phyloP scores from a whole-genome alignment of 2,888 invertebrate species.

The Euproctis similis region DNA sequence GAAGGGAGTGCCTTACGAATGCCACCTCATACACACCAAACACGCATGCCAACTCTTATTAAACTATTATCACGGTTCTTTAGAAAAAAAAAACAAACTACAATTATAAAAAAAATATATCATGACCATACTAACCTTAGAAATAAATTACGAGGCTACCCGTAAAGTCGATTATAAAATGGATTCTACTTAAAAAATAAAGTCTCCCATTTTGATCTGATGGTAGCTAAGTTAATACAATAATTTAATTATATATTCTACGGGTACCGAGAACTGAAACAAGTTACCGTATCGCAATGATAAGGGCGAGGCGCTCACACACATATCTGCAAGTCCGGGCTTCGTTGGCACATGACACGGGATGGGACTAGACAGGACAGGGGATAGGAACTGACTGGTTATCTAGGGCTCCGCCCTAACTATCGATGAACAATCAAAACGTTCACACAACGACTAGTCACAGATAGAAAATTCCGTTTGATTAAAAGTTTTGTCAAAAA shows the following conservation, averaged over 20 bases:
- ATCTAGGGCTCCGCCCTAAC: background rate
- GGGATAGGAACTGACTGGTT: slow-evolving; percentile 54
- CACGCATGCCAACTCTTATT: slow-evolving; percentile 60
- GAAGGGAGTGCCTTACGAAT: slow-evolving; percentile 69
- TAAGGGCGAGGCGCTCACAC: slow-evolving; percentile 9
- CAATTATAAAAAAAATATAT: slow-evolving; percentile 49
- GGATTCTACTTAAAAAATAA: slow-evolving; percentile 62
- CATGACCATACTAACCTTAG: slow-evolving; percentile 67
- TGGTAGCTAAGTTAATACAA: slow-evolving; percentile 31
- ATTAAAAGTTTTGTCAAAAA: too few relatives aligned
- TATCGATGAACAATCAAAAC: background rate
- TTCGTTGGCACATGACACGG: slow-evolving; percentile 70
- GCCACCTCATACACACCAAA: slow-evolving; percentile 56
- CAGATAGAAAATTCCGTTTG: too few relatives aligned
- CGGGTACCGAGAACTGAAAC: slow-evolving; percentile 38
- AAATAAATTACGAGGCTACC: slow-evolving; percentile 66
- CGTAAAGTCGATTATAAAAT: slow-evolving; percentile 51
- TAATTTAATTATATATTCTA: slow-evolving; percentile 32
- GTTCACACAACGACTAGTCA: too few relatives aligned
- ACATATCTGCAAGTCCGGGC: slow-evolving; percentile 46
- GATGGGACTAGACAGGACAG: slow-evolving; percentile 68
- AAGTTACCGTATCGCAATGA: slow-evolving; percentile 17
- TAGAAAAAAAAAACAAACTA: slow-evolving; percentile 62
- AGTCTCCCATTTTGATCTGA: slow-evolving; percentile 40
- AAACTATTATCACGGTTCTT: slow-evolving; percentile 75